These are phyloP conservation scores for Corythornis vintsioides DNA, from an alignment of 2,113 vertebrate genomes.

Conservation along the genomic window DNA sequence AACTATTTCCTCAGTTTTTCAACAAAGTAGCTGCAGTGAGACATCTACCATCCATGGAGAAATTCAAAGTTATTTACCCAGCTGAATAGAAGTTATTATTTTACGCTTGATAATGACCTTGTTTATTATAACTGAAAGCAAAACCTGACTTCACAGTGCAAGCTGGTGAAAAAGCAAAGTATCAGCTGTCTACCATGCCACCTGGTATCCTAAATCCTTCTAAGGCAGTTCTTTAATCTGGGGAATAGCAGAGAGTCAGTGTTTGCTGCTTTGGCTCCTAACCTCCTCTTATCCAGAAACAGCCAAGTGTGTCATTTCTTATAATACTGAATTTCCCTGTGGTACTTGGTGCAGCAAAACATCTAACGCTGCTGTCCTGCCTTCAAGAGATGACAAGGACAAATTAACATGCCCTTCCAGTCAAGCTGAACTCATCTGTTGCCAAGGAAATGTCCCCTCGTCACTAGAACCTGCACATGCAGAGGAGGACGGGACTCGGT, in stretches of 20 bases:
- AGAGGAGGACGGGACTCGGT: background rate
- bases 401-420: conserved; percentile 37
- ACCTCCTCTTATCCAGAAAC: background rate
- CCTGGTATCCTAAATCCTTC: conserved; percentile 57
- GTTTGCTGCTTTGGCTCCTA: conserved; percentile 13
- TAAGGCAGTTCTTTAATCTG: conserved; percentile 22
- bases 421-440: conserved; percentile 37
- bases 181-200: conserved; percentile 56
- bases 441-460: conserved; percentile 8
- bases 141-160: conserved; percentile 28
- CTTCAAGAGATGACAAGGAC: conserved; percentile 54
- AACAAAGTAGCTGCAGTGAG: background rate
- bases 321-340: conserved; percentile 38
- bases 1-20: conserved; percentile 19
- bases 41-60: conserved; percentile 11
- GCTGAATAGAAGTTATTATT: conserved; percentile 38
- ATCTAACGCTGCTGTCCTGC: background rate
- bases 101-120: conserved; percentile 45
- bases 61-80: conserved; percentile 1
- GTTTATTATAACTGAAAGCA: conserved; percentile 52
- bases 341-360: conserved; percentile 40
- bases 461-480: background rate
- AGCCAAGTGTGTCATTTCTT: conserved; percentile 51
- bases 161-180: conserved; percentile 48
- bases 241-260: conserved; percentile 37